A percentile compares a stretch with the other conserved stretches of the same genome.
These are phyloP conservation scores for Benitochromis conjunctus DNA, from an alignment of 2,113 vertebrate genomes.

Conservation along the genomic window DNA sequence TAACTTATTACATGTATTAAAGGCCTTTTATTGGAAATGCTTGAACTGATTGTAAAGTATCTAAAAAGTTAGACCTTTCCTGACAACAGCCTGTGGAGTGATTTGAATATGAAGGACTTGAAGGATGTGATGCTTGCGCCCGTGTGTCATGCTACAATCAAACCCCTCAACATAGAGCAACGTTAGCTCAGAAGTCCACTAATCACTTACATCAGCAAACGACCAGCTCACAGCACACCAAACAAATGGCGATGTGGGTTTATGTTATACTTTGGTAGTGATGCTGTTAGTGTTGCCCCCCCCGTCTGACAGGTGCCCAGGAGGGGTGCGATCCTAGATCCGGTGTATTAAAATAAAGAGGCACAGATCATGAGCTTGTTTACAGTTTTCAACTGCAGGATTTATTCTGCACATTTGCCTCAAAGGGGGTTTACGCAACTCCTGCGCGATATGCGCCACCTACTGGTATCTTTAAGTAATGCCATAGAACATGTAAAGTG, in stretches of 20 bases:
- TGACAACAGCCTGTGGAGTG: neutral
- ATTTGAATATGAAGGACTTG: neutral
- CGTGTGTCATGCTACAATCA: neutral
- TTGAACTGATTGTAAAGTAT: neutral
- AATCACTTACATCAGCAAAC: neutral
- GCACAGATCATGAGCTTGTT: no score
- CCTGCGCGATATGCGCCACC: no score
- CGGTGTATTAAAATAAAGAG: no score
- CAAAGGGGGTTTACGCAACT: no score
- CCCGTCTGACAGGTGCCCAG: no score
- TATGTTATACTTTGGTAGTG: neutral
- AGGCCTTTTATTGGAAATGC: neutral
- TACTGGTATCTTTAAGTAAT: no score
- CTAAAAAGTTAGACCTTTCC: neutral
- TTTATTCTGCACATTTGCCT: no score
- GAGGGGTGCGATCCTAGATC: no score
- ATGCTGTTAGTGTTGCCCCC: neutral
- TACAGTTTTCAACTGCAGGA: no score
- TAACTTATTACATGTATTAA: neutral
- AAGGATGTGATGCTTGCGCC: neutral
- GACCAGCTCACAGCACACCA: neutral
- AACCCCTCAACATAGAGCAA: neutral
- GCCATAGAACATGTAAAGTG: no score
- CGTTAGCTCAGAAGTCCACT: neutral
- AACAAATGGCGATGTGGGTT: neutral